Evolutionary conservation across 2,888 invertebrate species (phyloP).

Genomic region (Meiosimyza platycephala): DNA sequence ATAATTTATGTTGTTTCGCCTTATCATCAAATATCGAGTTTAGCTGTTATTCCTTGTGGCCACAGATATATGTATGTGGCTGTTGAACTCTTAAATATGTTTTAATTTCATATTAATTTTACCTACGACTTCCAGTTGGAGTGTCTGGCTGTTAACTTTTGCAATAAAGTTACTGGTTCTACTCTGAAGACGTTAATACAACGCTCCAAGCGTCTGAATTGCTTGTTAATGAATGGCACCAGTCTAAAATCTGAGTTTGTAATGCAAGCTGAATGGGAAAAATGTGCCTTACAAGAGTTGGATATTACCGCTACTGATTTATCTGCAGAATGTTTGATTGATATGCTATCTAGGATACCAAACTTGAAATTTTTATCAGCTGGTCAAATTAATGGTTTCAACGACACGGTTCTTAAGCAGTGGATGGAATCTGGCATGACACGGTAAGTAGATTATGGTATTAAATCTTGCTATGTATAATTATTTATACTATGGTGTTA

Average conservation of each 20-base stretch:
- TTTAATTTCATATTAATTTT: background rate
- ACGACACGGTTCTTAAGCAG: conserved; percentile 91
- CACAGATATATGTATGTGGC: no score
- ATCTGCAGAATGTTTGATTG: conserved; percentile 91
- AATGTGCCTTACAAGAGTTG: conserved; percentile 90
- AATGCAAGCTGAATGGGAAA: conserved; percentile 98
- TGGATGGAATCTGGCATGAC: conserved; percentile 90
- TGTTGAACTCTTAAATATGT: background rate
- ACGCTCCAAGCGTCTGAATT: conserved; percentile 90
- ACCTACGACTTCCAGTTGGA: conserved; percentile 77
- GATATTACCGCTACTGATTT: conserved; percentile 98
- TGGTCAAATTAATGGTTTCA: conserved; percentile 97
- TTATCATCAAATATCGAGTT: no score
- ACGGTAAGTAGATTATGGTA: conserved; percentile 62
- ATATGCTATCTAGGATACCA: conserved; percentile 89
- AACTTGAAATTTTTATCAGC: conserved; percentile 90
- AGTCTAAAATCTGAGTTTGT: conserved; percentile 93
- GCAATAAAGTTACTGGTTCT: conserved; percentile 95
- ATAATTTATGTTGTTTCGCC: no score
- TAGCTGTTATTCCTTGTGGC: no score
- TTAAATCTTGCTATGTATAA: background rate
- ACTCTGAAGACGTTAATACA: conserved; percentile 95
- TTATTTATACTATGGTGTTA: background rate
- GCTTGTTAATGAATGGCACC: conserved; percentile 96
- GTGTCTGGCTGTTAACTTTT: conserved; percentile 96